Base-by-base conservation (phyloP, 2,113 vertebrate genomes). In the Pygathrix nemaeus region DNA sequence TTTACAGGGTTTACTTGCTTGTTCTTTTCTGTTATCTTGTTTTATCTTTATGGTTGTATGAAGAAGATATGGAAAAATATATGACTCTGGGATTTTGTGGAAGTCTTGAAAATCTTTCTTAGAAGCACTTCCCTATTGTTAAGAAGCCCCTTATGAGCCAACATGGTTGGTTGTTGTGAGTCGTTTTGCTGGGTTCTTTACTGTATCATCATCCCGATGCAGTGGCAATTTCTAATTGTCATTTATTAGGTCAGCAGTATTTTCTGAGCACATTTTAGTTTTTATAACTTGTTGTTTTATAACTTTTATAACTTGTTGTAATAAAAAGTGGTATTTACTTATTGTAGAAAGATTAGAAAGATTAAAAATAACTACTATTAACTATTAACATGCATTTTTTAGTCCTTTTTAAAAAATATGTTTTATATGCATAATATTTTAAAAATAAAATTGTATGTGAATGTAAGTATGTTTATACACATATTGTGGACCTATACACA, bases 181-280 rank as follows among this genome's bases (percentile, higher is more conserved):
- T 95, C 17, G 27, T 75, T 89, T 86, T 75, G 2, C 57, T 57
- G 48, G 20, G 0, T 68, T 82, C 38, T 79, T 89, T 75, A 75
- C 32, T 70, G 72, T 82, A 50, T 40, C 52, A 20, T 91, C 75
- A 27, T 75, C 70, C 38, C 87, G 66, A 75, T 55, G 50, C 35
- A 83, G 10, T 80, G 23, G 38, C 25, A 40, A 0, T 85, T 98
- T 96, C 59, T 76, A 59, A 87, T 35, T 64, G 43, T 95, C 38
- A 64, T 75, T 81, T 92, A 50, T 72, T 88, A 76, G 27, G 20
- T 86, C 35, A 83, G 35, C 50, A 87, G 32, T 81, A 59, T 92
- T 94, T 96, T 91, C 52, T 30, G 93, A 61, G n/a, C 83, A 40
- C 3, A 92, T 80, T 86, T 94, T 88, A 93, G 40, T 90, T 96